A percentile compares a stretch with the other conserved stretches of the same genome.
These are phyloP conservation scores for Planiliza haematocheilus DNA, from an alignment of 2,113 vertebrate genomes.

Conservation along the genomic window DNA sequence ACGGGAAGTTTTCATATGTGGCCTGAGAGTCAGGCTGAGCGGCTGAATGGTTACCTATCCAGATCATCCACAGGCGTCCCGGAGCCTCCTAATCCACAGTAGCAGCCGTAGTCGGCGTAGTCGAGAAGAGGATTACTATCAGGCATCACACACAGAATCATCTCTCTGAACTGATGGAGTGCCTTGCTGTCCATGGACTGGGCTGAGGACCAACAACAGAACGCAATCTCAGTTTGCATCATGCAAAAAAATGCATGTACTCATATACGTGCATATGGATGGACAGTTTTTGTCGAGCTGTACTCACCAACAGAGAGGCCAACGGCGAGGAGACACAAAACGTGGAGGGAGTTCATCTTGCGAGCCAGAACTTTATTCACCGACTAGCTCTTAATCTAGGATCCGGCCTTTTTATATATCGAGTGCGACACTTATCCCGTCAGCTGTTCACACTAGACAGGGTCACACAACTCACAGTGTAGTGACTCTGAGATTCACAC, in stretches of 20 bases:
- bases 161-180: slow-evolving; percentile 78
- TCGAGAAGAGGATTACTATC: slow-evolving; percentile 80
- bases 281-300: background rate
- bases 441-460: slow-evolving; percentile 53
- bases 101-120: slow-evolving; percentile 88
- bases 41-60: slow-evolving; percentile 81
- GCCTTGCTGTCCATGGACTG: slow-evolving; percentile 59
- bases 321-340: slow-evolving; percentile 56
- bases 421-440: slow-evolving; percentile 13
- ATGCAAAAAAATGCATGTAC: background rate
- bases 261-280: background rate
- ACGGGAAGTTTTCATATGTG: fast-evolving
- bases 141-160: slow-evolving; percentile 87
- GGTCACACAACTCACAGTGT: slow-evolving; percentile 3
- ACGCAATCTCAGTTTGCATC: background rate
- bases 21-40: background rate
- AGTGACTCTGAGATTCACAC: background rate
- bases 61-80: slow-evolving; percentile 88
- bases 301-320: slow-evolving; percentile 73
- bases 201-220: slow-evolving; percentile 47
- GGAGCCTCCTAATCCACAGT: slow-evolving; percentile 88
- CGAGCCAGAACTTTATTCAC: background rate
- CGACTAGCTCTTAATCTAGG: background rate
- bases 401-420: slow-evolving; percentile 51
- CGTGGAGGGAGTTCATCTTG: slow-evolving; percentile 66